These are phyloP conservation scores for Myiothlypis coronata DNA, from an alignment of 2,797 vertebrate genomes.

Conservation along the genomic window DNA sequence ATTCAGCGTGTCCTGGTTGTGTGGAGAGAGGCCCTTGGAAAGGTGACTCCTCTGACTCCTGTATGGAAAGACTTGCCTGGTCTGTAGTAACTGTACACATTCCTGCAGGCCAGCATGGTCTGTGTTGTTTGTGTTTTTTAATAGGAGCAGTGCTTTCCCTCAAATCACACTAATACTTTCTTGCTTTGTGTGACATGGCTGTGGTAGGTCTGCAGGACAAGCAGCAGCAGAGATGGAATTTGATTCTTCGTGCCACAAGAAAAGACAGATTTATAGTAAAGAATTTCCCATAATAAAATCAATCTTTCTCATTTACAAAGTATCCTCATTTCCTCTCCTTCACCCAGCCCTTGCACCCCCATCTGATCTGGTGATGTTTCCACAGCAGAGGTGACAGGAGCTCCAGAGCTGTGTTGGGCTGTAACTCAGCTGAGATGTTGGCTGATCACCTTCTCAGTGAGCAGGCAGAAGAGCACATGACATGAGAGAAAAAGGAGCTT, in stretches of 20 bases:
- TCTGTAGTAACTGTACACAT: background rate
- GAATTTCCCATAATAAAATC: conserved; percentile 43
- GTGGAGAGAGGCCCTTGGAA: background rate
- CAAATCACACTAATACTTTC: background rate
- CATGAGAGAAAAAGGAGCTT: background rate
- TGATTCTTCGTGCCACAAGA: background rate
- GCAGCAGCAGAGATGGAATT: background rate
- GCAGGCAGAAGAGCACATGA: accelerated
- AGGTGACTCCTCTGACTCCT: background rate
- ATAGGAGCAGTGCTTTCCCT: background rate
- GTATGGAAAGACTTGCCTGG: background rate
- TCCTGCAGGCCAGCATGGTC: background rate
- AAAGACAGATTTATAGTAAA: background rate
- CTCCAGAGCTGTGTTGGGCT: background rate
- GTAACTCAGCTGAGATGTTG: background rate
- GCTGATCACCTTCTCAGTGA: background rate
- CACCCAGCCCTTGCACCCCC: conserved; percentile 74
- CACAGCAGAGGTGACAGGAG: background rate
- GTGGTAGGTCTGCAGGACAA: background rate
- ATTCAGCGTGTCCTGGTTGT: accelerated
- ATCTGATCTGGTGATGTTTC: background rate
- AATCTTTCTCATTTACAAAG: conserved; percentile 78
- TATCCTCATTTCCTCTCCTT: conserved; percentile 84
- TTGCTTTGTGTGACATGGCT: background rate
- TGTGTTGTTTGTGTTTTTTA: background rate